phyloP scores from a whole-genome alignment of 2,113 vertebrate species.

The Noturus placidus region DNA sequence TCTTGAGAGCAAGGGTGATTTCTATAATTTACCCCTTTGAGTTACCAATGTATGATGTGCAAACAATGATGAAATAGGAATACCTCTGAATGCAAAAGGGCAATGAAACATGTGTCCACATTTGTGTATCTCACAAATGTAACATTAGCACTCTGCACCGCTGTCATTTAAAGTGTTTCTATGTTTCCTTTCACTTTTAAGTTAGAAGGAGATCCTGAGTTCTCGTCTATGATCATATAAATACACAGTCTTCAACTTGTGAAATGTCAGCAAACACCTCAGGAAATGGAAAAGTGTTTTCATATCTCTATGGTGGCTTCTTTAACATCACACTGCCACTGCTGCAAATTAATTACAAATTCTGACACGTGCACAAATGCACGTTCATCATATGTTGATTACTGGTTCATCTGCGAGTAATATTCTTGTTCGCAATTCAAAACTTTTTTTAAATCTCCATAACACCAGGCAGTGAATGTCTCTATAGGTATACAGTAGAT shows the following conservation, averaged over 20 bases:
- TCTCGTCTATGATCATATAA: neutral
- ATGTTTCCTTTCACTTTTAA: neutral
- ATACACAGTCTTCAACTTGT: neutral
- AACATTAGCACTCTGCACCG: neutral
- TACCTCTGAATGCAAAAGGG: neutral
- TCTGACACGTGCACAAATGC: neutral
- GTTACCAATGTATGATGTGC: neutral
- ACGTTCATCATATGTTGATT: slow-evolving; percentile 9
- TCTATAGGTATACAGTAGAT: neutral
- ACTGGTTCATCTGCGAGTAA: neutral
- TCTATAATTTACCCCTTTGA: neutral
- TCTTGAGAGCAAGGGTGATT: neutral
- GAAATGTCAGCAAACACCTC: neutral
- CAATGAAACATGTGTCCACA: neutral
- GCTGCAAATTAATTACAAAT: slow-evolving; percentile 12
- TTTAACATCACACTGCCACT: neutral
- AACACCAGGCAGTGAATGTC: neutral
- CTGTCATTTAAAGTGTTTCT: neutral
- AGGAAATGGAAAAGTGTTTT: neutral
- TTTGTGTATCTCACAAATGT: neutral
- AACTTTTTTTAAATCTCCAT: neutral
- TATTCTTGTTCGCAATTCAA: neutral
- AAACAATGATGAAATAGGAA: neutral
- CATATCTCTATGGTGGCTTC: neutral
- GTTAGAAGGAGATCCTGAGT: neutral